Evolutionary conservation across 2,888 invertebrate genomes (phyloP), one percentile per base, ranked within the genome.

Genomic region (Trichopoda pennipes): DNA sequence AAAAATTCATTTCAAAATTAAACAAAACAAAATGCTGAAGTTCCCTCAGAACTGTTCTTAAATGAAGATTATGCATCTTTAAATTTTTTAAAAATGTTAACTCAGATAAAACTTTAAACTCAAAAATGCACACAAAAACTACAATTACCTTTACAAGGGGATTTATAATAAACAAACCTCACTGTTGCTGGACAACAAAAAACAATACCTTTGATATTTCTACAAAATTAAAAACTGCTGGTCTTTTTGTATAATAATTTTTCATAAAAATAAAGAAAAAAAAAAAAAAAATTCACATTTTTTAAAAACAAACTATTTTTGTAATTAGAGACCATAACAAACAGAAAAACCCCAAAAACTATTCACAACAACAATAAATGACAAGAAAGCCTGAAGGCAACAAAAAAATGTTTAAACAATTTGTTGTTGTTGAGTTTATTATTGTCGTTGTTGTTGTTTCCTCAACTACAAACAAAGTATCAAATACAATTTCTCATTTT

Each of bases 341-440:
- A 56, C 47, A 21, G 42, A 42, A 38, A n/a, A 23, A 55, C 23
- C 38, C n/a, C 21, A 17, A 53, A 32, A 28, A n/a, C 14, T 28
- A 28, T 3, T 28, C 44, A 72, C 19, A 58, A 60, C 35, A 58
- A 60, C 35, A 72, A 51, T 60, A 51, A 61, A 61, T 61, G 60
- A 51, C 72, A 51, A 72, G 60, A 53, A 53, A 38, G 72, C 61
- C 72, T 72, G 32, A 7, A 61, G 61, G 61, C 70, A 51, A 21
- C 16, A 53, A 42, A 61, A n/a, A 72, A 72, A 42, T 51, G n/a
- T 42, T 42, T 19, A 28, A 19, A 58, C 10, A 19, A 58, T 58
- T 28, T 32, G n/a, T 58, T 47, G 28, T 28, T 53, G 10, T 55
- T 21, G n/a, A 19, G 49, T 58, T 28, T 32, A 12, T 58, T 47